phyloP scores from a whole-genome alignment of 2,113 vertebrate species.

The Eptatretus burgeri region DNA sequence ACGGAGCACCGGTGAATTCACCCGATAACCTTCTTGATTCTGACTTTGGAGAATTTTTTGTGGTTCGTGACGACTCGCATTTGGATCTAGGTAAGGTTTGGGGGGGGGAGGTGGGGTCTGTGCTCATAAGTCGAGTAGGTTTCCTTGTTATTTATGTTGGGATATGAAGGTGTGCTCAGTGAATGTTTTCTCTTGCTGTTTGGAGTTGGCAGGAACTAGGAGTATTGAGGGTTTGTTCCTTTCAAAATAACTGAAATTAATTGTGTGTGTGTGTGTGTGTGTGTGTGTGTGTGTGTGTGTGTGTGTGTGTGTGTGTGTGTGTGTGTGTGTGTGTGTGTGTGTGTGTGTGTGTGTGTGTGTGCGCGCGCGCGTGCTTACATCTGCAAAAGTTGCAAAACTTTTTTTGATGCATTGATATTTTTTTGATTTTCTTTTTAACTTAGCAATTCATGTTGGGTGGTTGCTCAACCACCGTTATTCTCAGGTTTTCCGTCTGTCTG shows the following conservation, averaged over 20 bases:
- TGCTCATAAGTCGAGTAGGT: conserved; percentile 21
- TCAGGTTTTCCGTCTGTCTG: too few species aligned
- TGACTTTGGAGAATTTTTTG: background rate
- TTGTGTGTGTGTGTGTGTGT: conserved; percentile 4
- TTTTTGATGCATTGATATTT: too few species aligned
- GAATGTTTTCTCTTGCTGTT: conserved; percentile 34
- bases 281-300: conserved; percentile 3
- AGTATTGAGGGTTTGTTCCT: conserved; percentile 19
- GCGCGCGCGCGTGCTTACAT: background rate
- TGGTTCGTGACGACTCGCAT: conserved; percentile 16
- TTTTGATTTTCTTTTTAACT: too few species aligned
- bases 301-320: conserved; percentile 2
- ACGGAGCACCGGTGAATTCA: background rate
- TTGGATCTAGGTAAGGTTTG: conserved; percentile 21
- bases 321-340: background rate
- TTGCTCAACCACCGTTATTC: too few species aligned
- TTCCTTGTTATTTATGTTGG: conserved; percentile 97
- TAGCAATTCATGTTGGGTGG: too few species aligned
- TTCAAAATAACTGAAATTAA: background rate
- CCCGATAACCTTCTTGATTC: background rate
- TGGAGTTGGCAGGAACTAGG: conserved; percentile 13
- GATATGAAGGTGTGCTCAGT: conserved; percentile 69
- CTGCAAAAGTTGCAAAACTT: background rate
- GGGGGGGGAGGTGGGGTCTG: conserved; percentile 13
- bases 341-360: too few species aligned